phyloP scores from a whole-genome alignment of 30 jellyfish, hydroid and myxozoan species.

The Morbakka virulenta region DNA sequence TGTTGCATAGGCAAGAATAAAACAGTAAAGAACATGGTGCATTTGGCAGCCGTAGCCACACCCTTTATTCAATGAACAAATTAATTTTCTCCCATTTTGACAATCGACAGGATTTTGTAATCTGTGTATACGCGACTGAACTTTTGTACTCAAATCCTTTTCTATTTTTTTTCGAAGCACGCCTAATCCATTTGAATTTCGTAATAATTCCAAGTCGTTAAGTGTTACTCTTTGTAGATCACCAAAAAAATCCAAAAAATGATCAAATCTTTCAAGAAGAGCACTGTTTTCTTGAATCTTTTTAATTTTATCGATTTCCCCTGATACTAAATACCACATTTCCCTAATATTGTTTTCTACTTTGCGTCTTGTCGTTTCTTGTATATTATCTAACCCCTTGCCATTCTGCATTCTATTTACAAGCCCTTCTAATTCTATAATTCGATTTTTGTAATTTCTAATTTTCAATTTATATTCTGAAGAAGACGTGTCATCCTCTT shows the following conservation, averaged over 20 bases:
- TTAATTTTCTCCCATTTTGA: slow-evolving; percentile 59
- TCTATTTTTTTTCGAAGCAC: slow-evolving; percentile 33
- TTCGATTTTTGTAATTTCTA: neutral
- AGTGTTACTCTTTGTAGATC: slow-evolving; percentile 53
- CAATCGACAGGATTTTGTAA: slow-evolving; percentile 90
- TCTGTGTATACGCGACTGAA: slow-evolving; percentile 56
- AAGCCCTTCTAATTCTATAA: neutral
- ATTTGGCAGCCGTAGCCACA: slow-evolving; percentile 99
- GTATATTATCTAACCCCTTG: slow-evolving; percentile 52
- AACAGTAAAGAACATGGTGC: slow-evolving; percentile 87
- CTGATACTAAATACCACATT: slow-evolving; percentile 72
- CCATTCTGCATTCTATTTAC: neutral
- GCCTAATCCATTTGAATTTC: slow-evolving; percentile 55
- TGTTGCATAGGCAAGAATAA: slow-evolving; percentile 85
- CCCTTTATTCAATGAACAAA: slow-evolving; percentile 87
- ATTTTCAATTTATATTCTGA: no score
- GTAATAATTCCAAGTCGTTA: slow-evolving; percentile 68
- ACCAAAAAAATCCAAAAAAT: slow-evolving; percentile 37
- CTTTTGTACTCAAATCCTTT: slow-evolving; percentile 33
- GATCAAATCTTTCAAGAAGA: slow-evolving; percentile 7
- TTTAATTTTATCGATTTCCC: slow-evolving; percentile 25
- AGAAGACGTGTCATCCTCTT: neutral
- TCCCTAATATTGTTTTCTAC: slow-evolving; percentile 64
- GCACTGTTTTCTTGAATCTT: slow-evolving; percentile 38
- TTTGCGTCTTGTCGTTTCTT: slow-evolving; percentile 65